Evolutionary conservation across 1,140 invertebrate genomes (phyloP).

Genomic region (Eurosta solidaginis): DNA sequence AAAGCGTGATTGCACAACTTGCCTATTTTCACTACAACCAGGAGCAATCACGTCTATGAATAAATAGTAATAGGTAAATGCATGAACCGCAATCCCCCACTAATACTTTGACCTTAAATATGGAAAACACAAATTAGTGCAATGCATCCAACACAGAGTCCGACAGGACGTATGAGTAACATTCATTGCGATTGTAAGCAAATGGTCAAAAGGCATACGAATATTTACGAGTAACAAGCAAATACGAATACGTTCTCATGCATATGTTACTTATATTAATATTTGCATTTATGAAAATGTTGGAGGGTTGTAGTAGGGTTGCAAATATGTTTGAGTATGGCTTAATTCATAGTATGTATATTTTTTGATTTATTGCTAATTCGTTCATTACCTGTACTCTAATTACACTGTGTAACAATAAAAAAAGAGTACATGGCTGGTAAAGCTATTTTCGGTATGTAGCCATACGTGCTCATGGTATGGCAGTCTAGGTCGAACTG

Average conservation of each 20-base stretch:
- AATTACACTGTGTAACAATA: too few species aligned
- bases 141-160: neutral
- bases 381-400: neutral
- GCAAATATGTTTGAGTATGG: neutral
- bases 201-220: slow-evolving; percentile 4
- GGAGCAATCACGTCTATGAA: too few species aligned
- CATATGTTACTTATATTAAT: neutral
- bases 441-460: too few species aligned
- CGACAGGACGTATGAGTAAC: slow-evolving; percentile 8
- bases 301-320: too few species aligned
- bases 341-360: neutral
- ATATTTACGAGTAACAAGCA: neutral
- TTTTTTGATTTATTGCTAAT: slow-evolving; percentile 20
- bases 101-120: too few species aligned
- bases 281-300: neutral
- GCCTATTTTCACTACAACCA: too few species aligned
- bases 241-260: neutral
- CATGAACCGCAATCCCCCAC: too few species aligned
- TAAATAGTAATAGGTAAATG: too few species aligned
- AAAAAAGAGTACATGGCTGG: too few species aligned
- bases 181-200: neutral
- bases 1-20: too few species aligned
- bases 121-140: slow-evolving; percentile 9
- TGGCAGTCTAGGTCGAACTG: too few species aligned
- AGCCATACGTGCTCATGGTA: too few species aligned